Conservation (phyloP, 2,888 invertebrate genomes). For the Linyphia triangularis region DNA sequence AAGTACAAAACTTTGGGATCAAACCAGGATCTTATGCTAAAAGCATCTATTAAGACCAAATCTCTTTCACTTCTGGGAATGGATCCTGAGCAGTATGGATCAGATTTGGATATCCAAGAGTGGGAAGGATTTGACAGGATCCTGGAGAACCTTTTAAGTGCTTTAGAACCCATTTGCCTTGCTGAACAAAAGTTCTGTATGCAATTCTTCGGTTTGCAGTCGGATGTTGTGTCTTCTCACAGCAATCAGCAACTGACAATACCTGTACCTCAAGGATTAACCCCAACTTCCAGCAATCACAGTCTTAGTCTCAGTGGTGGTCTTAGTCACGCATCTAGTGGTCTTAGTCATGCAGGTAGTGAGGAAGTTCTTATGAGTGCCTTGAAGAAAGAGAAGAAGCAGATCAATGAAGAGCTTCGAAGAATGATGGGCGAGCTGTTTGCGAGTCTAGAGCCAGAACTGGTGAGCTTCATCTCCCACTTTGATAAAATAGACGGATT, state of each 20-base stretch:
- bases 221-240: slow-evolving; percentile 77
- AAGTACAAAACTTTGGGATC: slow-evolving; percentile 72
- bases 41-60: slow-evolving; percentile 68
- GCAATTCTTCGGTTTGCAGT: slow-evolving; percentile 91
- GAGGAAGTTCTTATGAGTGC: slow-evolving; percentile 75
- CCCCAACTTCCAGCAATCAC: slow-evolving; percentile 55
- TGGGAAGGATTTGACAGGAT: slow-evolving; percentile 80
- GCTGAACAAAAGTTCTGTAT: slow-evolving; percentile 97
- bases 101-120: slow-evolving; percentile 84
- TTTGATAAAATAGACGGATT: slow-evolving; percentile 93
- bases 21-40: slow-evolving; percentile 72
- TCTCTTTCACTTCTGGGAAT: slow-evolving; percentile 81
- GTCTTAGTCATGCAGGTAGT: slow-evolving; percentile 69
- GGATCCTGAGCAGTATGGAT: slow-evolving; percentile 85
- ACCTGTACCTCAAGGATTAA: slow-evolving; percentile 39
- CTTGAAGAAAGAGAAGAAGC: slow-evolving; percentile 76
- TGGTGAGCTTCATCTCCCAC: slow-evolving; percentile 90
- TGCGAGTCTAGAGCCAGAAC: slow-evolving; percentile 90
- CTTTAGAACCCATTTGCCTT: slow-evolving; percentile 93
- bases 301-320: slow-evolving; percentile 25
- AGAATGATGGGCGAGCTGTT: slow-evolving; percentile 93
- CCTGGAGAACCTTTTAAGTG: slow-evolving; percentile 90
- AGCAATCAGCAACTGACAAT: slow-evolving; percentile 66
- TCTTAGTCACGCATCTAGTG: slow-evolving; percentile 72
- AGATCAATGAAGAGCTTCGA: slow-evolving; percentile 75